These are phyloP conservation scores for Steinernema carpocapsae DNA, from an alignment of 2,888 invertebrate species.

Conservation along the genomic window DNA sequence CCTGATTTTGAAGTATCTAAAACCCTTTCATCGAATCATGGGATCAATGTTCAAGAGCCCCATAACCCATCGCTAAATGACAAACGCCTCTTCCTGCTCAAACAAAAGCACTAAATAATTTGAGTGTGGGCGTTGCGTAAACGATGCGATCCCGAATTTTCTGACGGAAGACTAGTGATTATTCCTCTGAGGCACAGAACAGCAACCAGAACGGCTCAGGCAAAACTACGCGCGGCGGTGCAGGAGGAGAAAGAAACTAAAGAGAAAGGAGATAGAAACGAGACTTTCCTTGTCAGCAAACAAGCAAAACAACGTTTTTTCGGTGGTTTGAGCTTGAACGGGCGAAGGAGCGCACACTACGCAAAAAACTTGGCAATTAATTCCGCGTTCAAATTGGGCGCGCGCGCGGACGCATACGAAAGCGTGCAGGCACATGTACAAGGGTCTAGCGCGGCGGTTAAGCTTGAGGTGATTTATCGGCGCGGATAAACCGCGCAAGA, in stretches of 20 bases:
- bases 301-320: conserved; percentile 14
- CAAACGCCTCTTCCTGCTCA: too few relatives aligned
- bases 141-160: too few relatives aligned
- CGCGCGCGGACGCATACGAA: too few relatives aligned
- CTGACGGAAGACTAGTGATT: background rate
- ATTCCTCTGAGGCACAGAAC: background rate
- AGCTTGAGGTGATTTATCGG: conserved; percentile 5
- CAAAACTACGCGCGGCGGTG: background rate
- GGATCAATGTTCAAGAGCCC: too few relatives aligned
- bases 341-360: background rate
- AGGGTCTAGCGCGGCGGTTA: background rate
- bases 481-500: background rate
- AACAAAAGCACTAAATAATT: too few relatives aligned
- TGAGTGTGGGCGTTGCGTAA: too few relatives aligned
- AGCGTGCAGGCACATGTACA: too few relatives aligned
- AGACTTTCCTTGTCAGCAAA: background rate
- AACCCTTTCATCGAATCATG: too few relatives aligned
- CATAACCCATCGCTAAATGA: too few relatives aligned
- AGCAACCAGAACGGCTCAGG: too few relatives aligned
- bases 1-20: too few relatives aligned
- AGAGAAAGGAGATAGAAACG: background rate
- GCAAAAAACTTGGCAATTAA: conserved; percentile 16
- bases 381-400: conserved; percentile 7
- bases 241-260: background rate
- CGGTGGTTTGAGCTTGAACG: background rate